Conservation (phyloP, 30 jellyfish, hydroid and myxozoan species). For the Thelohanellus kitauei region DNA sequence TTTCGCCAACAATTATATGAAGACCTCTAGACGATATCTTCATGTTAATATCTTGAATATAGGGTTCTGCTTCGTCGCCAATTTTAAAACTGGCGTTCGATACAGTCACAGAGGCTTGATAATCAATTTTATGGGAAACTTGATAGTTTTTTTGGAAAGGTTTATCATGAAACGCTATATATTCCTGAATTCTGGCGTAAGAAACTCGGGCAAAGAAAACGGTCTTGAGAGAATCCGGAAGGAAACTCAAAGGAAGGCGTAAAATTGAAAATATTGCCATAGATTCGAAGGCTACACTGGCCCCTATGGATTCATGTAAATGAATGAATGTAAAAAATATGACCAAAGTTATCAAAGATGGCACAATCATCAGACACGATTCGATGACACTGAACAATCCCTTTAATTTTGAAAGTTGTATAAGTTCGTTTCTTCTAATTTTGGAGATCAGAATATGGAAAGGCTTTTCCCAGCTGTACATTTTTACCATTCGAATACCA, state of each 20-base stretch:
- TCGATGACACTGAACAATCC: not conserved
- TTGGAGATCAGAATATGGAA: slow-evolving; percentile 17
- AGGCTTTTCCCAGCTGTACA: slow-evolving; percentile 90
- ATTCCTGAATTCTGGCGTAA: no score
- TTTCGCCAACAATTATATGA: no score
- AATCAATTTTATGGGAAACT: no score
- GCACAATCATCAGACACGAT: not conserved
- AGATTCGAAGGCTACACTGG: slow-evolving; percentile 66
- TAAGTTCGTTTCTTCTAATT: slow-evolving; percentile 22
- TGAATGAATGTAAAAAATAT: not conserved
- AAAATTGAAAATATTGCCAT: slow-evolving; percentile 33
- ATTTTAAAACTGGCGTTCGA: no score
- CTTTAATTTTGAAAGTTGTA: slow-evolving; percentile 8
- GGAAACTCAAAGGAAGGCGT: slow-evolving; percentile 43
- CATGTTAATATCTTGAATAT: no score
- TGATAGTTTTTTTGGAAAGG: no score
- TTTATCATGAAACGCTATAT: no score
- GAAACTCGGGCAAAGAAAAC: no score
- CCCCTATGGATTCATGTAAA: slow-evolving; percentile 8
- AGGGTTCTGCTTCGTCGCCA: no score
- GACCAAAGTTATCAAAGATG: not conserved
- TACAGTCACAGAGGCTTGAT: no score
- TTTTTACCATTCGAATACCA: slow-evolving; percentile 45
- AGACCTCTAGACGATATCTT: no score
- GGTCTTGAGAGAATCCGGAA: slow-evolving; percentile 24